Evolutionary conservation across 2,113 vertebrate genomes (phyloP).

Genomic region (Calyptommatus sinebrachiatus): DNA sequence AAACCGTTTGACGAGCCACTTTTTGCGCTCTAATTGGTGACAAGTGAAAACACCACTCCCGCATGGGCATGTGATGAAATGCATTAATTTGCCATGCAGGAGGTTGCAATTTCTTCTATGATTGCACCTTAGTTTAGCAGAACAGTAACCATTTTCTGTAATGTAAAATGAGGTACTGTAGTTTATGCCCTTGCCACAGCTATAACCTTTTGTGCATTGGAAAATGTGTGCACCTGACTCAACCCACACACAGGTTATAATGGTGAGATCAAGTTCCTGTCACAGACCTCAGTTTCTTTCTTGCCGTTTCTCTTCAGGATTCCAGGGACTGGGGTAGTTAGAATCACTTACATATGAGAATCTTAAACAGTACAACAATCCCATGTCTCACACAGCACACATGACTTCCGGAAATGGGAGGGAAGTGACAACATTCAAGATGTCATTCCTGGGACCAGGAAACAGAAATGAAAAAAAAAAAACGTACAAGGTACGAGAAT

Average conservation of each 20-base stretch:
- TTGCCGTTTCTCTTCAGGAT: background rate
- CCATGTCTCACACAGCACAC: too few relatives aligned
- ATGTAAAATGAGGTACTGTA: conserved; percentile 14
- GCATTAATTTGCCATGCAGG: conserved; percentile 7
- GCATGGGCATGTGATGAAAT: conserved; percentile 3
- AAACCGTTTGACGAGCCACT: background rate
- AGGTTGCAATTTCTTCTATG: conserved; percentile 9
- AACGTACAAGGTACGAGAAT: too few relatives aligned
- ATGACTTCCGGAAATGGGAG: too few relatives aligned
- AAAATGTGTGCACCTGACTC: background rate
- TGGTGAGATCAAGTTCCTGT: background rate
- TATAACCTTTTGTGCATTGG: background rate
- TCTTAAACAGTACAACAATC: too few relatives aligned
- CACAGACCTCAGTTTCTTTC: background rate
- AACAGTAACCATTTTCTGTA: conserved; percentile 15
- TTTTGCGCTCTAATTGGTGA: conserved; percentile 16
- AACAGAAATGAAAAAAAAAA: too few relatives aligned
- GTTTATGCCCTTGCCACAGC: background rate
- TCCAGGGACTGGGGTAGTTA: too few relatives aligned
- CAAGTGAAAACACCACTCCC: background rate
- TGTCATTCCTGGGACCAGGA: too few relatives aligned
- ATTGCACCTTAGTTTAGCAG: conserved; percentile 13
- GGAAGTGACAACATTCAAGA: too few relatives aligned
- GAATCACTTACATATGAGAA: too few relatives aligned
- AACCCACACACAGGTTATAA: background rate